Evolutionary conservation across 1,140 invertebrate species (phyloP), one percentile per base, ranked within the genome.

Genomic region (Penaeus chinensis): DNA sequence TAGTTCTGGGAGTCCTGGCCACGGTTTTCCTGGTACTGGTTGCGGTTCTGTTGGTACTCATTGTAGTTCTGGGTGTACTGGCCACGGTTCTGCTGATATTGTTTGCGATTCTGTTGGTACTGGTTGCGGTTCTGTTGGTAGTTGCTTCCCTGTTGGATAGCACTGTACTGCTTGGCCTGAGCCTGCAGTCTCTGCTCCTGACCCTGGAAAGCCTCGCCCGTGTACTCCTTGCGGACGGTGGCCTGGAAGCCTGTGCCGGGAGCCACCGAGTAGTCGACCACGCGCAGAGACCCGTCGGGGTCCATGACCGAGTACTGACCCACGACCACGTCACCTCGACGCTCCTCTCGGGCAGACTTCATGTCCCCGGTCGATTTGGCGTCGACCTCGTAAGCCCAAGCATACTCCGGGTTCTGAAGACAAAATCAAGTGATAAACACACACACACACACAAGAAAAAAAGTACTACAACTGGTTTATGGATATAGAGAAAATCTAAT

Each of bases 161-260:
- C 27, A 79, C 54, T 54, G 16, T 54, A 54, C 16, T 54, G 54
- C 54, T 8, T 54, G 54, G 16, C 16, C 54, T 11, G 27, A 18
- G 20, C 18, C 24, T 19, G 42, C 37, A 42, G 37, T 8, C 37
- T 42, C 37, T 42, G 37, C 37, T 42, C 37, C 42, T 79, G 42
- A 2, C 47, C 20, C 69, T 62, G 69, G 37, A 42, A 42, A 18
- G 32, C 60, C 22, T 8, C 54, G n/a, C 24, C 60, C 13, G 22
- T 22, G 20, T 2, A 19, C 3, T 84, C 54, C 24, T 84, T 84
- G 54, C 19, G 76, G 71, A 84, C 60, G 24, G 69, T 54, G 5
- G 83, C 83, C 54, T 42, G 83, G 83, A 84, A 84, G 22, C 71
- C 83, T 69, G 81, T 84, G n/a, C 69, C 82, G 10, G 82, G 82